A percentile compares a stretch with the other conserved stretches of the same genome.
These are phyloP conservation scores for Phortica variegata DNA, from an alignment of 1,140 invertebrate genomes.

Conservation along the genomic window DNA sequence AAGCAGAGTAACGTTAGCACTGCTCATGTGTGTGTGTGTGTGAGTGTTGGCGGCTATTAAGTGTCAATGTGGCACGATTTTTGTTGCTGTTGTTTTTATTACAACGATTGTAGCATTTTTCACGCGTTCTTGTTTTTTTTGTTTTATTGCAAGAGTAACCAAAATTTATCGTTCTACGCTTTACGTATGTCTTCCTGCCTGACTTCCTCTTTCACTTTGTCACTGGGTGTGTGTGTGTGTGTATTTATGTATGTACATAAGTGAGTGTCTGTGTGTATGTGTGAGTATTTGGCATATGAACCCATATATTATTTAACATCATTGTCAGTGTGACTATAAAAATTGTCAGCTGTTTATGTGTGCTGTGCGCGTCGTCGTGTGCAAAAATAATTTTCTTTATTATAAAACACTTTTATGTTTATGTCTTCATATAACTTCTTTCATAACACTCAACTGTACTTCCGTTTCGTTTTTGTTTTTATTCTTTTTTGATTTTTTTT, in stretches of 20 bases:
- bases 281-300: slow-evolving; percentile 32
- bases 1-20: slow-evolving; percentile 13
- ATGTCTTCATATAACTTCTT: slow-evolving; percentile 50
- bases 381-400: slow-evolving; percentile 54
- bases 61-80: slow-evolving; percentile 19
- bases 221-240: background rate
- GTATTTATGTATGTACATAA: slow-evolving; percentile 34
- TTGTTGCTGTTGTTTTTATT: too few relatives aligned
- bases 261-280: background rate
- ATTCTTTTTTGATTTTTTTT: slow-evolving; percentile 27
- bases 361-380: slow-evolving; percentile 32
- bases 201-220: slow-evolving; percentile 48
- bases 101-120: slow-evolving; percentile 9
- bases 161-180: too few relatives aligned
- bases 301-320: slow-evolving; percentile 54
- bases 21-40: slow-evolving; percentile 22
- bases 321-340: slow-evolving; percentile 45
- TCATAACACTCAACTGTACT: slow-evolving; percentile 8
- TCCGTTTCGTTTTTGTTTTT: slow-evolving; percentile 26
- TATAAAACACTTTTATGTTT: slow-evolving; percentile 52
- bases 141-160: slow-evolving; percentile 34
- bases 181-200: slow-evolving; percentile 42
- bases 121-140: slow-evolving; percentile 24
- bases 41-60: slow-evolving; percentile 27
- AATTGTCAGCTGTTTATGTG: slow-evolving; percentile 44